Percentiles rank a stretch among this genome's conserved stretches.
phyloP scores from a whole-genome alignment of 23 tunicate genomes.

The Phallusia fumigata region DNA sequence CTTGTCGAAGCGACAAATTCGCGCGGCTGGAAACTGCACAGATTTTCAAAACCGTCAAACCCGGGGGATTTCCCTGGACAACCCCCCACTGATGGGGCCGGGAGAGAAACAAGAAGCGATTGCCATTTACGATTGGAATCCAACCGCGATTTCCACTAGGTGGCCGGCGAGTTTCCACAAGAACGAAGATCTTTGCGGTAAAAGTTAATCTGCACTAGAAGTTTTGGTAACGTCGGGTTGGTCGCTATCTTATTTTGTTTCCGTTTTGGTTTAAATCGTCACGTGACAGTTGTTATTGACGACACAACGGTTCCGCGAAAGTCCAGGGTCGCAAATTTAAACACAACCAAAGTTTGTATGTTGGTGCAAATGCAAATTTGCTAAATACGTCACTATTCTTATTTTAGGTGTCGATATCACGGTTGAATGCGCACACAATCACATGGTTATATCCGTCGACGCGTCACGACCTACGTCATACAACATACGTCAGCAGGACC shows the following conservation, averaged over 20 bases:
- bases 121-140: slow-evolving; percentile 21
- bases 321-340: too few relatives aligned
- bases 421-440: slow-evolving; percentile 44
- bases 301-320: too few relatives aligned
- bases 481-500: not conserved
- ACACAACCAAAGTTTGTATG: too few relatives aligned
- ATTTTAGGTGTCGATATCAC: slow-evolving; percentile 27
- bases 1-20: not conserved
- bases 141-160: not conserved
- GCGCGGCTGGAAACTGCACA: slow-evolving; percentile 5
- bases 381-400: too few relatives aligned
- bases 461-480: not conserved
- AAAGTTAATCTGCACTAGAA: too few relatives aligned
- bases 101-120: not conserved
- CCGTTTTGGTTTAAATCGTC: too few relatives aligned
- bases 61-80: not conserved
- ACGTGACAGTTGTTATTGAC: too few relatives aligned
- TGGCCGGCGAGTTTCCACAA: slow-evolving; percentile 30
- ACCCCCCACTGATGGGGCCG: not conserved
- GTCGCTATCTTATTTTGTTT: too few relatives aligned
- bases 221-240: too few relatives aligned
- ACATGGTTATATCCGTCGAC: slow-evolving; percentile 34
- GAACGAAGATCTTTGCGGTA: slow-evolving; percentile 35
- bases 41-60: not conserved
- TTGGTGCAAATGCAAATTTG: too few relatives aligned